A percentile compares a stretch with the other conserved stretches of the same genome.
These are phyloP conservation scores for Tragelaphus scriptus DNA, from an alignment of 2,113 vertebrate species.

Conservation along the genomic window DNA sequence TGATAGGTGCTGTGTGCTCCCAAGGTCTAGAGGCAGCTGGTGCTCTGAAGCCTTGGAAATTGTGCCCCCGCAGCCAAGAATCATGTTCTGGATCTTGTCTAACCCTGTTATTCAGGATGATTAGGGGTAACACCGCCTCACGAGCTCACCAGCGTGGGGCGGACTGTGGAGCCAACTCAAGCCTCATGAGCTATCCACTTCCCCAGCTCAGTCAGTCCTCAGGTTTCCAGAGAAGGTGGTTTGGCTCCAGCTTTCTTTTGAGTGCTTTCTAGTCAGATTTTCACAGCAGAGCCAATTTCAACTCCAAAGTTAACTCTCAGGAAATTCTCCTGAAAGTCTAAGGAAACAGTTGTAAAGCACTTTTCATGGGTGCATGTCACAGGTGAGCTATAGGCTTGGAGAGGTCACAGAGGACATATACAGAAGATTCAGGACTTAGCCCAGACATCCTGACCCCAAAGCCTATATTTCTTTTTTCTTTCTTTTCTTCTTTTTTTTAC, in stretches of 20 bases:
- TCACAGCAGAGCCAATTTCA: constrained; percentile 4
- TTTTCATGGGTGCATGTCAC: background rate
- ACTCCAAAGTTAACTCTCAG: background rate
- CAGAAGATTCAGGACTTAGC: background rate
- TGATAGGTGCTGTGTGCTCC: background rate
- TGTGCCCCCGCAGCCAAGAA: background rate
- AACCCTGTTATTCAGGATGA: background rate
- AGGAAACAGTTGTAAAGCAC: background rate
- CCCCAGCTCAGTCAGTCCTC: background rate
- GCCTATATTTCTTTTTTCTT: background rate
- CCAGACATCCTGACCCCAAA: background rate
- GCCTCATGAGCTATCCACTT: background rate
- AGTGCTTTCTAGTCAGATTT: background rate
- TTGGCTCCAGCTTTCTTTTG: background rate
- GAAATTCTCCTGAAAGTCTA: background rate
- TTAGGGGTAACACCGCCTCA: background rate
- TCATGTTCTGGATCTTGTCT: background rate
- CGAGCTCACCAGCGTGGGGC: fast-evolving
- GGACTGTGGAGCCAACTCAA: too few relatives aligned
- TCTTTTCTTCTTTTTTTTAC: background rate
- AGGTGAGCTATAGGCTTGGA: background rate
- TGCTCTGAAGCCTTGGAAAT: background rate
- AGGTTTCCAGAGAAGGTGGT: background rate
- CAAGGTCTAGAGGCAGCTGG: background rate
- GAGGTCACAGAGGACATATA: background rate